Percentiles rank a stretch among this genome's conserved stretches.
These are phyloP conservation scores for Drosophila quasianomalipes DNA, from an alignment of 2,888 invertebrate genomes.

Conservation along the genomic window DNA sequence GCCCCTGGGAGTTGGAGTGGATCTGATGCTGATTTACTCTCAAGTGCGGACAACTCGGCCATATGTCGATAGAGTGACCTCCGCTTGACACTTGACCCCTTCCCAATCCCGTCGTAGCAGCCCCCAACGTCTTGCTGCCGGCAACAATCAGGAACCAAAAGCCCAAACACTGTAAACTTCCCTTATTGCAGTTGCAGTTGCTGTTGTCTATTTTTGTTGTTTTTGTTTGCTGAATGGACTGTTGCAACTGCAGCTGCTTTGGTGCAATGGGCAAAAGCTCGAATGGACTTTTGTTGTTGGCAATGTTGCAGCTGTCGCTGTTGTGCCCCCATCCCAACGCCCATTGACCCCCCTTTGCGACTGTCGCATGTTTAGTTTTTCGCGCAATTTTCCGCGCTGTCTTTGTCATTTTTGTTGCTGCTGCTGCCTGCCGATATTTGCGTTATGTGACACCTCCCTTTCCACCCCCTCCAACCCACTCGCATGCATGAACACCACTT, in stretches of 20 bases:
- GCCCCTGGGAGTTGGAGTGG: conserved; percentile 19
- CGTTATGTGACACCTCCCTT: conserved; percentile 48
- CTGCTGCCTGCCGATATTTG: conserved; percentile 43
- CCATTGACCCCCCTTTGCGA: conserved; percentile 14
- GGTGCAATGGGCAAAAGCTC: conserved; percentile 65
- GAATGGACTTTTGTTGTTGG: conserved; percentile 68
- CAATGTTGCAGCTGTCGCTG: conserved; percentile 67
- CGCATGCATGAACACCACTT: conserved; percentile 11
- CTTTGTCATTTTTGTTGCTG: conserved; percentile 66
- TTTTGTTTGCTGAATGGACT: conserved; percentile 33
- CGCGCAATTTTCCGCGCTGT: conserved; percentile 80
- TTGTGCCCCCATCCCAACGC: neutral
- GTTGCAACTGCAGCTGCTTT: conserved; percentile 63
- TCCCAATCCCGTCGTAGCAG: neutral
- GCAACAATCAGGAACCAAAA: conserved; percentile 19
- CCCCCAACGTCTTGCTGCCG: conserved; percentile 6
- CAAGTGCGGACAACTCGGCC: conserved; percentile 27
- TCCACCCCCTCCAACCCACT: neutral
- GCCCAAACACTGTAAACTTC: conserved; percentile 13
- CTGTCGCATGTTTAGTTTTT: conserved; percentile 75
- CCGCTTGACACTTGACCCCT: conserved; percentile 44
- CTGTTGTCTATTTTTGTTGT: conserved; percentile 48
- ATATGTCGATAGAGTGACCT: conserved; percentile 34
- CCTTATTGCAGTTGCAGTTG: conserved; percentile 67
- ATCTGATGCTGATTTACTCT: conserved; percentile 54